Conservation (phyloP, 2,113 vertebrate species). For the Zingel zingel region DNA sequence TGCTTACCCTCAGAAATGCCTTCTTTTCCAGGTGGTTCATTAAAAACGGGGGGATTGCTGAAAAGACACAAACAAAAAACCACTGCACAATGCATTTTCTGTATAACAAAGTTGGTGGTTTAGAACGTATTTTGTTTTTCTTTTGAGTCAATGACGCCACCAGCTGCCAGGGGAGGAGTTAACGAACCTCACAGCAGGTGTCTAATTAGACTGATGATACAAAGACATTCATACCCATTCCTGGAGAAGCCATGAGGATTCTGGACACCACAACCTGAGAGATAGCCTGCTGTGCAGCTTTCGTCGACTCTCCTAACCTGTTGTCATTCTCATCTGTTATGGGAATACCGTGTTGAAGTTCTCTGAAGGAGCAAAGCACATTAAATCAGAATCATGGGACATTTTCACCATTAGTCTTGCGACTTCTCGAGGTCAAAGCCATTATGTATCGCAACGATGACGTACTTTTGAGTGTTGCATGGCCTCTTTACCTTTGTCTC, state of each 20-base stretch:
- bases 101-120: background rate
- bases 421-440: background rate
- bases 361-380: slow-evolving; percentile 80
- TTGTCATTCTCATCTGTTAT: slow-evolving; percentile 93
- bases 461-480: too few species aligned
- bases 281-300: slow-evolving; percentile 95
- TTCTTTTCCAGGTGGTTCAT: slow-evolving; percentile 98
- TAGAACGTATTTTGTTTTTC: background rate
- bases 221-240: slow-evolving; percentile 90
- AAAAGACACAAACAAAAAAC: slow-evolving; percentile 25
- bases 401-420: background rate
- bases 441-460: background rate
- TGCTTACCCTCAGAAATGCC: slow-evolving; percentile 93
- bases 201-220: background rate
- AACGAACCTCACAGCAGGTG: background rate
- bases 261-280: slow-evolving; percentile 95
- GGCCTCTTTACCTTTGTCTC: slow-evolving; percentile 92
- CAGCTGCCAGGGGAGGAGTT: background rate
- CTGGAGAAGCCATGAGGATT: slow-evolving; percentile 97
- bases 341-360: slow-evolving; percentile 94
- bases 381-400: background rate
- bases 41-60: slow-evolving; percentile 96
- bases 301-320: slow-evolving; percentile 93
- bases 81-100: background rate
- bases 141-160: background rate